Evolutionary conservation across 2,113 vertebrate genomes (phyloP).

Genomic region (Colius striatus): DNA sequence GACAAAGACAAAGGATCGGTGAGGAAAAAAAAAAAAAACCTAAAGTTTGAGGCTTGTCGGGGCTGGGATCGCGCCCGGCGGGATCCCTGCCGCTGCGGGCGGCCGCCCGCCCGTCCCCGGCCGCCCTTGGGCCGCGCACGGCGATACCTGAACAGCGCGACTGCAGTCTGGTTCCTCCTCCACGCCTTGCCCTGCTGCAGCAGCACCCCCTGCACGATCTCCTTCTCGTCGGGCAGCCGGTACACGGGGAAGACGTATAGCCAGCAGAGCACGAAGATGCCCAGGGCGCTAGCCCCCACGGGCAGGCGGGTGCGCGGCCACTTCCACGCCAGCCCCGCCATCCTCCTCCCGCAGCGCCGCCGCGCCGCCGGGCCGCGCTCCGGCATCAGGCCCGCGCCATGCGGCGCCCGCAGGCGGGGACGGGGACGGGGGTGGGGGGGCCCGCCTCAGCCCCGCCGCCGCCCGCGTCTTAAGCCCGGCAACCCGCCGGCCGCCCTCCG

Average conservation of each 20-base stretch:
- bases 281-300: slow-evolving; percentile 87
- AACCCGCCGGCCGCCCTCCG: not conserved
- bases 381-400: not conserved
- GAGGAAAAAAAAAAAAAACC: too few species aligned
- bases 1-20: not conserved
- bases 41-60: not conserved
- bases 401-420: not conserved
- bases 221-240: slow-evolving; percentile 88
- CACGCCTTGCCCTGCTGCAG: slow-evolving; percentile 86
- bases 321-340: slow-evolving; percentile 79
- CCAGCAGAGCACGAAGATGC: slow-evolving; percentile 91
- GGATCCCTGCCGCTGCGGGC: not conserved
- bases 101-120: not conserved
- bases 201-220: slow-evolving; percentile 87
- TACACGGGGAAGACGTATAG: slow-evolving; percentile 90
- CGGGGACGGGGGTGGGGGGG: not conserved
- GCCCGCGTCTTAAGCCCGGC: not conserved
- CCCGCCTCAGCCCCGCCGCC: not conserved
- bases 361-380: not conserved
- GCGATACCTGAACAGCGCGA: slow-evolving; percentile 85
- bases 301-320: slow-evolving; percentile 87
- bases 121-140: slow-evolving; percentile 30
- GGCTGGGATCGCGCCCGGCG: too few species aligned
- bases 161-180: slow-evolving; percentile 87
- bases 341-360: slow-evolving; percentile 53